A percentile compares a stretch with the other conserved stretches of the same genome.
Conservation (phyloP, 2,888 invertebrate genomes). For the Erannis defoliaria region DNA sequence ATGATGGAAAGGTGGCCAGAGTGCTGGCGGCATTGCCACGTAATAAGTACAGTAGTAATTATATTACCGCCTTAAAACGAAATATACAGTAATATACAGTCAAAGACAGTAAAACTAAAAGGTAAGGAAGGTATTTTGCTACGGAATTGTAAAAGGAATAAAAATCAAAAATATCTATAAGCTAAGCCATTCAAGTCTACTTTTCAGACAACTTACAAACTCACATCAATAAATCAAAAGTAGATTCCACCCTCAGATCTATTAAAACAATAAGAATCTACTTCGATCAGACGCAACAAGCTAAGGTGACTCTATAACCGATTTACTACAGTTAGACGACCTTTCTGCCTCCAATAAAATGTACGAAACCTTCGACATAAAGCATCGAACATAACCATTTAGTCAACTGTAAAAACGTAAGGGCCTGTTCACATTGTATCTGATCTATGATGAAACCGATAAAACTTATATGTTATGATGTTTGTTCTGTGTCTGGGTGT, state of each 20-base stretch:
- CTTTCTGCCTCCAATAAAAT: slow-evolving; percentile 27
- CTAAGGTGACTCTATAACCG: slow-evolving; percentile 19
- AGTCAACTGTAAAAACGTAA: slow-evolving; percentile 38
- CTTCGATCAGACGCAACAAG: slow-evolving; percentile 23
- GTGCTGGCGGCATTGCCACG: too few relatives aligned
- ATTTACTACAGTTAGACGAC: slow-evolving; percentile 28
- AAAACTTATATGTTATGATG: too few relatives aligned
- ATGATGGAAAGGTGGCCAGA: too few relatives aligned
- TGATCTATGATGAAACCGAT: background rate
- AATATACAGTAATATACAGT: too few relatives aligned
- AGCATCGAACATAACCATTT: slow-evolving; percentile 36
- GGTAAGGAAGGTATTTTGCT: too few relatives aligned
- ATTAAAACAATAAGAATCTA: slow-evolving; percentile 4
- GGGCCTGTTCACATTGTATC: slow-evolving; percentile 7
- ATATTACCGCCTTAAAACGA: too few relatives aligned
- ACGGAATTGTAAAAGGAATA: too few relatives aligned
- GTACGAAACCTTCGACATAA: slow-evolving; percentile 40
- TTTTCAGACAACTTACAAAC: background rate
- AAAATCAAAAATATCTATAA: background rate
- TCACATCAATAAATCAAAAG: slow-evolving; percentile 4
- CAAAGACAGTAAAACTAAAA: too few relatives aligned
- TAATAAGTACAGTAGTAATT: too few relatives aligned
- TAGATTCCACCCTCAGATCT: background rate
- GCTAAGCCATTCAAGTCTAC: background rate
- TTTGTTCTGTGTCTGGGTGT: too few relatives aligned